Evolutionary conservation across 2,797 vertebrate genomes (phyloP), one percentile per base, ranked within the genome.

Genomic region (Geotrypetes seraphini): DNA sequence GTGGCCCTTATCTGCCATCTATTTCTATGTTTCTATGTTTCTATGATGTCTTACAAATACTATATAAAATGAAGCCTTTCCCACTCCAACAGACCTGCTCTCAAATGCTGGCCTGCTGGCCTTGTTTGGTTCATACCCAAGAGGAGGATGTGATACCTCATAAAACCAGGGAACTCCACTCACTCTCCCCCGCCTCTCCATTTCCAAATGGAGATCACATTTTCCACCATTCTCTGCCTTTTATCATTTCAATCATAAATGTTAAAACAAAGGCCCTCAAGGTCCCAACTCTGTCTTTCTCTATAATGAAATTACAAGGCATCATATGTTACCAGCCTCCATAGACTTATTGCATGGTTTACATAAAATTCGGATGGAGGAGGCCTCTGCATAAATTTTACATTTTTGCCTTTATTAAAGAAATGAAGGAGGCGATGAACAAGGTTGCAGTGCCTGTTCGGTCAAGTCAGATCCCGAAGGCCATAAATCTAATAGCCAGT

Each of bases 381-480:
- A 70, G 46, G 9, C n/a, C 43, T 67, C 68, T 70, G 73, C 71
- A 74, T 73, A 63, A 43, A 43, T 84, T 60, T 87, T 80, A 79
- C 76, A 78, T 86, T 79, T 81, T 53, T 69, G 72, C 57, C 79
- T 73, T 75, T 88, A 88, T 76, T 90, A 91, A 80, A 84, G 83
- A 81, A 86, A 86, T 73, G 71, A 79, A 66, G 14, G 5, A 31
- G 50, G 76, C 33, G 33, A 76, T 36, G 62, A 75, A 64, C 70
- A 60, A n/a, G 12, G 47, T 66, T 50, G 68, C 64, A 57, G 67
- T 63, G 78, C 66, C 51, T 65, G 36, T 38, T 48, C 51, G 70
- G 83, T 81, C 80, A 66, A 57, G 63, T 61, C 65, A 46, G 66
- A 83, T 85, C 71, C 75, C 38, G 61, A 66, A 57, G 78, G 45